Evolutionary conservation across 2,888 invertebrate genomes (phyloP).

Genomic region (Helleia helle): DNA sequence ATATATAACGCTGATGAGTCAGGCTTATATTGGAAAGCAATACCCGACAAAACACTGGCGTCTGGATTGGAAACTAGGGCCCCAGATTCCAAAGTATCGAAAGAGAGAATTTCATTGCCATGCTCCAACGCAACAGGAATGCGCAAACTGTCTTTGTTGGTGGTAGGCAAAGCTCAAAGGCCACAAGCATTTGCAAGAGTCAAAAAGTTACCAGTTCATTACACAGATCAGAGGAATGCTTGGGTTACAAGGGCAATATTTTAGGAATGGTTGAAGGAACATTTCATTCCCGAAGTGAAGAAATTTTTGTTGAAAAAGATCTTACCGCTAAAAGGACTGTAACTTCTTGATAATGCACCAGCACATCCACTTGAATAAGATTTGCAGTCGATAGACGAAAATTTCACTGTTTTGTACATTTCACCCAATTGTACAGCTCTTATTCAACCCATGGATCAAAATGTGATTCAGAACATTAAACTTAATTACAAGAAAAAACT

Average conservation of each 20-base stretch:
- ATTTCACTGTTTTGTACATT: constrained; percentile 19
- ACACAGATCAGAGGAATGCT: constrained; percentile 15
- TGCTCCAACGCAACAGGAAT: constrained; percentile 18
- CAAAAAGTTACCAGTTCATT: constrained; percentile 12
- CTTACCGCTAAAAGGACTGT: constrained; percentile 20
- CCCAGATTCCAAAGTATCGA: constrained; percentile 17
- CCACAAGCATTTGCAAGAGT: constrained; percentile 15
- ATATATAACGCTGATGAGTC: constrained; percentile 21
- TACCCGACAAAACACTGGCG: constrained; percentile 15
- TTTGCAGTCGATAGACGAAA: constrained; percentile 18
- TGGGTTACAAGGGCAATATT: constrained; percentile 23
- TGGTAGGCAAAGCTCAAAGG: constrained; percentile 20
- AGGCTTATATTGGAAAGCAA: constrained; percentile 17
- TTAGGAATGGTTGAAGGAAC: constrained; percentile 22
- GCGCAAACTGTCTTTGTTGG: constrained; percentile 17
- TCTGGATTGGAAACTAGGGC: constrained; percentile 10
- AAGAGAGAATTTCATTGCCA: constrained; percentile 18
- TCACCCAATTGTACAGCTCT: constrained; percentile 22
- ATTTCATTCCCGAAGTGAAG: constrained; percentile 18
- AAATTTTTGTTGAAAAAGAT: constrained; percentile 6
- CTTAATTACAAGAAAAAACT: constrained; percentile 19
- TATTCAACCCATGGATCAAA: constrained; percentile 25
- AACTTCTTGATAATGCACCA: constrained; percentile 25
- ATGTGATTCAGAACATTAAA: constrained; percentile 23
- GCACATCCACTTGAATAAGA: constrained; percentile 23